Evolutionary conservation across 1,140 invertebrate genomes (phyloP).

Genomic region (Octopus sinensis): DNA sequence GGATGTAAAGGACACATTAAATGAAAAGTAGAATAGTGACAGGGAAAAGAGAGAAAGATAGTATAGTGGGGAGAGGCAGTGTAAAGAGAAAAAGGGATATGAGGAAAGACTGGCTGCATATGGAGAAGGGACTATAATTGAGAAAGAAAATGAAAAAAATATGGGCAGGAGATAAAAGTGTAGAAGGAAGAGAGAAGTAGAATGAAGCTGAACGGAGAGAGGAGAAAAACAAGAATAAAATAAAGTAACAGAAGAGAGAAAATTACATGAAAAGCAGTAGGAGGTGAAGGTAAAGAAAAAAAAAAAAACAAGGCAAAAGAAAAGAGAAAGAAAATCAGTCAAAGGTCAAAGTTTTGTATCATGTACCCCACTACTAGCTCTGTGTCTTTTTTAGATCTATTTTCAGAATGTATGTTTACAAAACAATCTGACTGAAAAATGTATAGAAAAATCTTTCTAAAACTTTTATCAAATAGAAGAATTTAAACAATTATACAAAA

Average conservation of each 20-base stretch:
- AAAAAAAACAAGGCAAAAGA: constrained; percentile 1
- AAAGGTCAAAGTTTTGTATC: background rate
- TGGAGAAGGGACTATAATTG: background rate
- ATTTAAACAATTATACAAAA: too few relatives aligned
- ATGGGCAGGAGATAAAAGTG: background rate
- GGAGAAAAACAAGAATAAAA: background rate
- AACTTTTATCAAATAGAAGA: too few relatives aligned
- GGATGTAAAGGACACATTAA: too few relatives aligned
- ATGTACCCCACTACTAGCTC: background rate
- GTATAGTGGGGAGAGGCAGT: too few relatives aligned
- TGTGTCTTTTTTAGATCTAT: too few relatives aligned
- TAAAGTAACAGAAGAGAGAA: background rate
- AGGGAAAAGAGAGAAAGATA: too few relatives aligned
- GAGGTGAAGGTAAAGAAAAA: constrained; percentile 8
- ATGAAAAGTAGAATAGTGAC: too few relatives aligned
- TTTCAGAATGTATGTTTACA: too few relatives aligned
- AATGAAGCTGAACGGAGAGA: background rate
- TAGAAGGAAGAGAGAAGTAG: background rate
- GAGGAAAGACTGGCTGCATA: too few relatives aligned
- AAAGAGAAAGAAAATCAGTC: background rate
- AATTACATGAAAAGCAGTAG: background rate
- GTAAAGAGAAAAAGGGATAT: too few relatives aligned
- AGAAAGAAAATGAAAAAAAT: background rate
- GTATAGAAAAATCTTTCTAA: too few relatives aligned
- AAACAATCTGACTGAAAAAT: too few relatives aligned